Evolutionary conservation across 1,140 invertebrate species (phyloP).

Genomic region (Drosophila bocqueti): DNA sequence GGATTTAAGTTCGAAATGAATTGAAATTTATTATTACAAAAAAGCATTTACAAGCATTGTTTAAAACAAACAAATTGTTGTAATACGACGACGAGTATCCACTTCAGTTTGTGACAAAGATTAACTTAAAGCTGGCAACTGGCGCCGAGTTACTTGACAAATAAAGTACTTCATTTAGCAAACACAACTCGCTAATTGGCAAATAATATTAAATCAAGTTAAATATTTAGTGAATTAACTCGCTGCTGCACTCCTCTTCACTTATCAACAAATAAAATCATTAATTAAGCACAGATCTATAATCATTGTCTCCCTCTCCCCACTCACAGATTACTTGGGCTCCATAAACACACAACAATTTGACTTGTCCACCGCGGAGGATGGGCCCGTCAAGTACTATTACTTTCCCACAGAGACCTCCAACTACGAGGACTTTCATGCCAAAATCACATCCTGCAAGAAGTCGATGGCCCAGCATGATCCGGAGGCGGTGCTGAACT

Average conservation of each 20-base stretch:
- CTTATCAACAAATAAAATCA: not conserved
- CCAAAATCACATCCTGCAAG: conserved; percentile 61
- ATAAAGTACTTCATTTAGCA: conserved; percentile 2
- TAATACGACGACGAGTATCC: not conserved
- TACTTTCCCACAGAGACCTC: conserved; percentile 61
- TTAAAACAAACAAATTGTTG: not conserved
- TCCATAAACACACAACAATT: conserved; percentile 75
- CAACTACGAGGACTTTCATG: conserved; percentile 69
- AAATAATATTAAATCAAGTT: conserved; percentile 3
- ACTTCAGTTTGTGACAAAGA: not conserved
- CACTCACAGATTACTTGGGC: conserved; percentile 47
- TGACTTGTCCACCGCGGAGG: conserved; percentile 59
- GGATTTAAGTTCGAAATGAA: not conserved
- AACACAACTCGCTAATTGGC: conserved; percentile 1
- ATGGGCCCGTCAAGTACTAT: conserved; percentile 69
- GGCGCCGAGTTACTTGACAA: not conserved
- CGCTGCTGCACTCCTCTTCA: too few relatives aligned
- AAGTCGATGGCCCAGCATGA: conserved; percentile 54
- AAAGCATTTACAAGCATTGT: not conserved
- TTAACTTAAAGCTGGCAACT: not conserved
- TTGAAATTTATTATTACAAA: not conserved
- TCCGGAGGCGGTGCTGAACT: conserved; percentile 57
- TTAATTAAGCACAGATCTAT: not conserved
- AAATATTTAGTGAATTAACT: conserved; percentile 12
- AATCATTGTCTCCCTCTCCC: too few relatives aligned